phyloP scores from a whole-genome alignment of 2,888 invertebrate species.

The Agrypnus murinus region DNA sequence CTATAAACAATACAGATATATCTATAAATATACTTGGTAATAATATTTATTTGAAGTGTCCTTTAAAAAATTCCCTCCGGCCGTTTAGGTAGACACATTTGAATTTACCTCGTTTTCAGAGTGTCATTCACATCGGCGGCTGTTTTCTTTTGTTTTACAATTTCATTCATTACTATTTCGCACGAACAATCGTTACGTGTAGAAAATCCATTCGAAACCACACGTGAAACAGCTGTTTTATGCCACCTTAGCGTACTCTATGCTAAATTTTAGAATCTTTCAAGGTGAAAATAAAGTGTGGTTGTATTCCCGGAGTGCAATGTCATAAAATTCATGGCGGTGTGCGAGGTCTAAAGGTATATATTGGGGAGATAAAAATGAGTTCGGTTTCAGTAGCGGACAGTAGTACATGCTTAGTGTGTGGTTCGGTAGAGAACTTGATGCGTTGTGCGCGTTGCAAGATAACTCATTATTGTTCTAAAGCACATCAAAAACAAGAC shows the following conservation, averaged over 20 bases:
- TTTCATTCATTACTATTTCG: neutral
- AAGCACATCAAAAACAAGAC: constrained; percentile 85
- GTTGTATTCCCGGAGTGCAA: constrained; percentile 53
- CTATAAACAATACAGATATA: no score
- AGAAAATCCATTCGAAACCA: neutral
- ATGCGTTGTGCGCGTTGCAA: constrained; percentile 86
- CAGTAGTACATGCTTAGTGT: constrained; percentile 73
- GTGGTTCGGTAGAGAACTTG: constrained; percentile 76
- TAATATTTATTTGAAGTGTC: no score
- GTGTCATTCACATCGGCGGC: neutral
- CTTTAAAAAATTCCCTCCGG: no score
- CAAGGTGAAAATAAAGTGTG: constrained; percentile 58
- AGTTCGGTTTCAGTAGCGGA: constrained; percentile 56
- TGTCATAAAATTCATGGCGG: constrained; percentile 55
- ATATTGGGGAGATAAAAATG: constrained; percentile 57
- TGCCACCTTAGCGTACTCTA: constrained; percentile 52
- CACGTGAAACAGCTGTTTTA: constrained; percentile 43
- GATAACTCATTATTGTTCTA: constrained; percentile 84
- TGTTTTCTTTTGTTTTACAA: neutral
- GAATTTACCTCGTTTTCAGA: no score
- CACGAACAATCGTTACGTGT: neutral
- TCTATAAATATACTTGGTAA: no score
- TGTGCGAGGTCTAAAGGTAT: constrained; percentile 45
- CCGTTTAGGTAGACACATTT: no score
- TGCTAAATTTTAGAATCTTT: constrained; percentile 46